phyloP scores from a whole-genome alignment of 2,888 invertebrate genomes.

The Eubasilissa splendida region DNA sequence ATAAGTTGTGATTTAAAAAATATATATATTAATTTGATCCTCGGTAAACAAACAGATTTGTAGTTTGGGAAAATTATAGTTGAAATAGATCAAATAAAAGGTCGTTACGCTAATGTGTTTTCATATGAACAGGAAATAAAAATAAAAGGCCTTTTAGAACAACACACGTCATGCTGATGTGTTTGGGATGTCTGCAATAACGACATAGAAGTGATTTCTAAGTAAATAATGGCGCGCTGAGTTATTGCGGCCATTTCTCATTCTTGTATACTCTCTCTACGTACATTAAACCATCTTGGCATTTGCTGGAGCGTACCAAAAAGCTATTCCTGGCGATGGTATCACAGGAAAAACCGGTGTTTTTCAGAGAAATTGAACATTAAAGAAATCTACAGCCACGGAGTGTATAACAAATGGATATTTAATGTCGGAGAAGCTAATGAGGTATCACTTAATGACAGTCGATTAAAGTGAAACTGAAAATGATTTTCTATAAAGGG shows the following conservation, averaged over 20 bases:
- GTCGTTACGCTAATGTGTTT: not conserved
- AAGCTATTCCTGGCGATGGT: slow-evolving; percentile 51
- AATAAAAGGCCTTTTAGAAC: slow-evolving; percentile 1
- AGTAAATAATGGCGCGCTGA: slow-evolving; percentile 53
- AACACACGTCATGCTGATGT: slow-evolving; percentile 53
- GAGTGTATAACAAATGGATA: slow-evolving; percentile 56
- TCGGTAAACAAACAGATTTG: no score
- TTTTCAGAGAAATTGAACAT: slow-evolving; percentile 48
- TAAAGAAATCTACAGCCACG: slow-evolving; percentile 45
- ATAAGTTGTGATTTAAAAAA: no score
- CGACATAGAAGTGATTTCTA: slow-evolving; percentile 40
- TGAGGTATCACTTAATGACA: slow-evolving; percentile 57
- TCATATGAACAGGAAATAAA: slow-evolving; percentile 19
- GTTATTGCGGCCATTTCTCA: slow-evolving; percentile 55
- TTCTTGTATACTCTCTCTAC: slow-evolving; percentile 42
- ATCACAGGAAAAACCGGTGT: slow-evolving; percentile 51
- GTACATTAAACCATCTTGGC: slow-evolving; percentile 39
- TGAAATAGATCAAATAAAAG: no score
- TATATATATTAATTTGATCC: no score
- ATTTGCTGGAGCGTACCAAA: slow-evolving; percentile 42
- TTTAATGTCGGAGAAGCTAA: slow-evolving; percentile 56
- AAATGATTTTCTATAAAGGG: slow-evolving; percentile 1
- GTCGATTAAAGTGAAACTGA: slow-evolving; percentile 36
- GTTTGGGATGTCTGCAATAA: slow-evolving; percentile 56
- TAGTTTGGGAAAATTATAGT: no score